phyloP scores from a whole-genome alignment of 2,797 vertebrate genomes.

The Danio kyathit region DNA sequence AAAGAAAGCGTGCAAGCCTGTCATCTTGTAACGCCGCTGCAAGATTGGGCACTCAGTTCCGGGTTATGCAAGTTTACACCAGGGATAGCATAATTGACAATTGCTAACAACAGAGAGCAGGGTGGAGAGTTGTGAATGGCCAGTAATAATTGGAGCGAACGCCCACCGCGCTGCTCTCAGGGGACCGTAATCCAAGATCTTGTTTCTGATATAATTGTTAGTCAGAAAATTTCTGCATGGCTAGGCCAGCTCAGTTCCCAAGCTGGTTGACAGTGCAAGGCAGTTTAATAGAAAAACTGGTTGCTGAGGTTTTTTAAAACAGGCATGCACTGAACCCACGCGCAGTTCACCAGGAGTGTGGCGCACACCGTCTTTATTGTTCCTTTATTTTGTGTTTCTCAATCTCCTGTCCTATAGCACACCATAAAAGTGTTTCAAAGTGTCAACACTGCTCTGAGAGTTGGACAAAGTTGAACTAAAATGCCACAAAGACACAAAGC shows the following conservation, averaged over 20 bases:
- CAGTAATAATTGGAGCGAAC: conserved; percentile 88
- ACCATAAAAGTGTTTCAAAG: neutral
- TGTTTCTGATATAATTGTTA: conserved; percentile 92
- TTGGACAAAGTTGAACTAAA: neutral
- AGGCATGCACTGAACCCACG: conserved; percentile 82
- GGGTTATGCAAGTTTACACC: conserved; percentile 85
- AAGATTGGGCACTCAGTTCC: conserved; percentile 85
- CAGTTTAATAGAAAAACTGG: conserved; percentile 89
- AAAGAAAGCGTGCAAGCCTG: conserved; percentile 69
- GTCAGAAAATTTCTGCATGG: conserved; percentile 89
- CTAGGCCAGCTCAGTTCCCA: conserved; percentile 84
- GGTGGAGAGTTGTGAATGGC: conserved; percentile 86
- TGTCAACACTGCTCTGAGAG: neutral
- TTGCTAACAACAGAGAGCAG: conserved; percentile 85
- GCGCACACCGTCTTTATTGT: conserved; percentile 4
- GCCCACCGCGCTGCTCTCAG: conserved; percentile 81
- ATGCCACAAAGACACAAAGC: neutral
- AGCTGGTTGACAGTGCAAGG: conserved; percentile 87
- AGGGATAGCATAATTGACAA: conserved; percentile 88
- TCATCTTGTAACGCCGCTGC: conserved; percentile 82
- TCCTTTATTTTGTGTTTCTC: conserved; percentile 13
- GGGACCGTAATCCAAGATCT: conserved; percentile 87
- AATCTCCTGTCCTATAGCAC: conserved; percentile 6
- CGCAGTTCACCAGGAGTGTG: conserved; percentile 77
- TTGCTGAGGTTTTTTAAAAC: conserved; percentile 85